These are phyloP conservation scores for Natator depressus DNA, from an alignment of 2,113 vertebrate species.

Conservation along the genomic window DNA sequence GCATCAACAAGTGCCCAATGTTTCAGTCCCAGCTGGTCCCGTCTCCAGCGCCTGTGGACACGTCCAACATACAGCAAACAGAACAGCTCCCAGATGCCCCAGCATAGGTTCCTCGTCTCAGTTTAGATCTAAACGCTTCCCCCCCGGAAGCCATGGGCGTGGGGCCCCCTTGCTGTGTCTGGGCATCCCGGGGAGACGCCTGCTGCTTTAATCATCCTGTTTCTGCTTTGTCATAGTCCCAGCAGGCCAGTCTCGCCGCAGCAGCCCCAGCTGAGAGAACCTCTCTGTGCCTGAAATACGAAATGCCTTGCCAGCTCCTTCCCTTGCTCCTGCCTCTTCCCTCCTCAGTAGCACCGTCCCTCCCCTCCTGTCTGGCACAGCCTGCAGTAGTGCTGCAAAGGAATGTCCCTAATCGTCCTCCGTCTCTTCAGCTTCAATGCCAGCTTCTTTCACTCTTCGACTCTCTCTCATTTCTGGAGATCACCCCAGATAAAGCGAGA, in stretches of 20 bases:
- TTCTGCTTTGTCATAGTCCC: slow-evolving; percentile 81
- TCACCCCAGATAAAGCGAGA: slow-evolving; percentile 37
- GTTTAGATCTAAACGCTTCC: slow-evolving; percentile 49
- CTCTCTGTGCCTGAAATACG: slow-evolving; percentile 73
- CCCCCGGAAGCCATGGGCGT: slow-evolving; percentile 13
- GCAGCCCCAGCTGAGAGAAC: slow-evolving; percentile 48
- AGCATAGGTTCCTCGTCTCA: slow-evolving; percentile 14
- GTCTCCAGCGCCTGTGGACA: slow-evolving; percentile 45
- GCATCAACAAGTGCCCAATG: slow-evolving; percentile 57
- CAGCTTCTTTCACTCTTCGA: not conserved
- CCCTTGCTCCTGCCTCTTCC: slow-evolving; percentile 40
- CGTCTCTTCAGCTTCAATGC: slow-evolving; percentile 6
- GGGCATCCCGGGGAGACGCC: slow-evolving; percentile 64
- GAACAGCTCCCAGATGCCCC: slow-evolving; percentile 63
- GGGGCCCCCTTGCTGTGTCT: slow-evolving; percentile 5
- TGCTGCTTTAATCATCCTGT: slow-evolving; percentile 68
- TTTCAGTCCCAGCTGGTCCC: not conserved
- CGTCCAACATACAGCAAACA: slow-evolving; percentile 36
- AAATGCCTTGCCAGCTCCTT: slow-evolving; percentile 6
- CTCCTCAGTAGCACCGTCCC: not conserved
- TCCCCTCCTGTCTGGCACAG: slow-evolving; percentile 9
- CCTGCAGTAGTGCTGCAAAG: slow-evolving; percentile 9
- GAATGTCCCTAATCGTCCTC: not conserved
- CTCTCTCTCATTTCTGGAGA: slow-evolving; percentile 60
- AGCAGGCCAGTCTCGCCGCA: slow-evolving; percentile 63